Evolutionary conservation across 2,888 invertebrate genomes (phyloP), one percentile per base, ranked within the genome.

Genomic region (Adineta ricciae): DNA sequence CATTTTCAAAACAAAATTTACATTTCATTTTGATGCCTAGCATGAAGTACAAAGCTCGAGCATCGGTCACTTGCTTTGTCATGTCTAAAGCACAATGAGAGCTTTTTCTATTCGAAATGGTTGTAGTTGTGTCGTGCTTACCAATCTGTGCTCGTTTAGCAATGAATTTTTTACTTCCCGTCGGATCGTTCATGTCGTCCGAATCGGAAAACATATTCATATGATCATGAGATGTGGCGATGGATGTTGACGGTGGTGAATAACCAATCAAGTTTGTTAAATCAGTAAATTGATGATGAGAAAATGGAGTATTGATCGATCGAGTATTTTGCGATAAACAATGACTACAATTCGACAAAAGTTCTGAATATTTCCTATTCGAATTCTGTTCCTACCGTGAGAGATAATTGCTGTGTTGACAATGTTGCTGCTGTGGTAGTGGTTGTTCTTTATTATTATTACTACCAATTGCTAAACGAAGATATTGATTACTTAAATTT

Each of bases 1-100:
- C 78, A 78, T 78, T 78, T 78, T 78, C 78, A 78, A 78, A 78
- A 78, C 78, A 78, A 78, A 78, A 78, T 41, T 78, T 78, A 78
- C 78, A 78, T 41, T 78, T 78, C 78, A 78, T 78, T 78, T 78
- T 78, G 41, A 78, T 78, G n/a, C 78, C 78, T 78, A 78, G 41
- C 78, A 78, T 78, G 41, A 78, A 78, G 41, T 78, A 78, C 16
- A 78, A 78, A 11, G 41, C 38, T n/a, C 78, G 38, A 41, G 78
- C 78, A 41, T 78, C 41, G 14, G 41, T 78, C n/a, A 78, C 78
- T 41, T 78, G 78, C 11, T 78, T 41, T n/a, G 78, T 78, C 78
- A 78, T 78, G 41, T 78, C 64, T 64, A 19, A 27, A 32, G 4
- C 1, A 16, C 3, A 14, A 27, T 7, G 32, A 3, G 19, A 19